Evolutionary conservation across 2,797 vertebrate genomes (phyloP), one percentile per base, ranked within the genome.

Genomic region (Remorina albescens): DNA sequence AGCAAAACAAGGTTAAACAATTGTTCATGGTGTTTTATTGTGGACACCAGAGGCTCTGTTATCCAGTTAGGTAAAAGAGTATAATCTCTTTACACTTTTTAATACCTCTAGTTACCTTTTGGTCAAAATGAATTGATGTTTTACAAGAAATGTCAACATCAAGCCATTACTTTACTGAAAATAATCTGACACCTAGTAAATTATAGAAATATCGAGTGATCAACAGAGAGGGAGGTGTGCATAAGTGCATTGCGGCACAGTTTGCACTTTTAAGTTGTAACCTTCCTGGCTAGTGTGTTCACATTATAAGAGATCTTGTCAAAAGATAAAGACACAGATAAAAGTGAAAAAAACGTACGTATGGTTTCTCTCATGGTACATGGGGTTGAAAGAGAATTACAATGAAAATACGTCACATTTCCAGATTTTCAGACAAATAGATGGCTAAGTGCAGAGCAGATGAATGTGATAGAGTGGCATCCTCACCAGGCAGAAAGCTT

Each of bases 151-250:
- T 30, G 30, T 30, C 30, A 30, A 30, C 6, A 30, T 30, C 30
- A 30, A 30, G 30, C 30, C 30, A 30, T 30, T 30, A 30, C 3
- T 30, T 30, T 30, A 30, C n/a, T 42, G 55, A 42, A 4, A 10
- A 6, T 44, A 30, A 30, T 30, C 6, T 30, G 30, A 30, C 30
- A 30, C 6, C 6, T 30, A 30, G 3, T 6, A 30, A 30, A 30
- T 30, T 30, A 42, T 5, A n/a, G n/a, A n/a, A n/a, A n/a, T n/a
- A n/a, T n/a, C n/a, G n/a, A n/a, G n/a, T n/a, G n/a, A n/a, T n/a
- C n/a, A n/a, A n/a, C n/a, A 46, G 60, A 61, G 41, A 15, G 26
- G 56, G 56, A 75, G 57, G n/a, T 36, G 2, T 36, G 34, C 34
- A n/a, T n/a, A n/a, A 32, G 32, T 36, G 11, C 6, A 64, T 7